Conservation (phyloP, 2,888 invertebrate genomes). For the Nymphalis c-album region DNA sequence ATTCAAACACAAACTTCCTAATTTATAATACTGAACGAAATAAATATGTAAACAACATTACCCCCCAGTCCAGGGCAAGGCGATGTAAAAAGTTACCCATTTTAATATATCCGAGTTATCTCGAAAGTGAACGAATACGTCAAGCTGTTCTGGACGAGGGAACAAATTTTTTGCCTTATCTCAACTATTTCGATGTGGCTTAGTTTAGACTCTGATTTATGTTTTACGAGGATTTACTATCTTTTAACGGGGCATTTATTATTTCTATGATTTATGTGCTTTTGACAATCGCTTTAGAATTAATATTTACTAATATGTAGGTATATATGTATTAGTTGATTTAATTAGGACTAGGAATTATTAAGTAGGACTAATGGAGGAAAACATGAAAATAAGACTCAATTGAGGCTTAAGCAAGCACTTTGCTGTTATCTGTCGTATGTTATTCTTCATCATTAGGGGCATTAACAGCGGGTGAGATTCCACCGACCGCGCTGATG, state of each 20-base stretch:
- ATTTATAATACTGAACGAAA: background rate
- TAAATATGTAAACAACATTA: background rate
- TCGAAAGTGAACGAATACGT: constrained; percentile 16
- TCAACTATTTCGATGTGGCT: constrained; percentile 30
- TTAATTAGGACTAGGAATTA: too few species aligned
- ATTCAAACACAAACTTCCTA: background rate
- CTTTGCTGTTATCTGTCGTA: too few species aligned
- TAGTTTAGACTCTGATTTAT: constrained; percentile 32
- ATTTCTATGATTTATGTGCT: background rate
- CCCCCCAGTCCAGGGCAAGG: background rate
- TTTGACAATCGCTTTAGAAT: background rate
- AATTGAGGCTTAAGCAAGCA: too few species aligned
- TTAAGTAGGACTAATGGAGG: too few species aligned
- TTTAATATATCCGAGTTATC: constrained; percentile 8
- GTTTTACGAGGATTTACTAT: constrained; percentile 9
- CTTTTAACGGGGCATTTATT: background rate
- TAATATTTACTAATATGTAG: background rate
- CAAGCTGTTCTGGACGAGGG: constrained; percentile 14
- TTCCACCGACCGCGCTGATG: too few species aligned
- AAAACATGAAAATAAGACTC: too few species aligned
- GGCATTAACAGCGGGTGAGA: too few species aligned
- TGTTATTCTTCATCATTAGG: too few species aligned
- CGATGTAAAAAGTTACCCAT: constrained; percentile 5
- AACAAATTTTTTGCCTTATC: constrained; percentile 26
- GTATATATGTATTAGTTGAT: too few species aligned